A percentile compares a stretch with the other conserved stretches of the same genome.
phyloP scores from a whole-genome alignment of 2,113 vertebrate species.

The Neofelis nebulosa region DNA sequence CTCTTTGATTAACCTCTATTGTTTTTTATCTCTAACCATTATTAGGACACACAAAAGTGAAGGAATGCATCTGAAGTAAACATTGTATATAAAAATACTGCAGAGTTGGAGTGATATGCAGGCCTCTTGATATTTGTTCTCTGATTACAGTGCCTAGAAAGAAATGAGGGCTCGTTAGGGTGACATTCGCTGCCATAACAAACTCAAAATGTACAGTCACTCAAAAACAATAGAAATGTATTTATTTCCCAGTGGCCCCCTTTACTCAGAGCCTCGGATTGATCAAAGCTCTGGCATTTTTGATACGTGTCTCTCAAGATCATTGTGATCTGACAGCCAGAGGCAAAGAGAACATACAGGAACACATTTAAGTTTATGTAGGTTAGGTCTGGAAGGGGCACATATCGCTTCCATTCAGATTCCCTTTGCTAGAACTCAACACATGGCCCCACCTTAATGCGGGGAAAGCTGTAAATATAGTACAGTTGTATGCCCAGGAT shows the following conservation, averaged over 20 bases:
- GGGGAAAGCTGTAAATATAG: background rate
- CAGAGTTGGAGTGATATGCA: background rate
- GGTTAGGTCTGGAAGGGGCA: background rate
- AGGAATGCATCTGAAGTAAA: background rate
- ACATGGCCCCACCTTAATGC: background rate
- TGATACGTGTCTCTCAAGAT: background rate
- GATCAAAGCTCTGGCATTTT: background rate
- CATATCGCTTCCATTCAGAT: background rate
- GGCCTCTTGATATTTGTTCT: background rate
- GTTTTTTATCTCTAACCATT: background rate
- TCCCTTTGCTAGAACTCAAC: background rate
- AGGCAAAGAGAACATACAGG: background rate
- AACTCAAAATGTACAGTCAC: background rate
- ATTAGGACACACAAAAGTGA: background rate
- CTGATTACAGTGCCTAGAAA: background rate
- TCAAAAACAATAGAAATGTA: background rate
- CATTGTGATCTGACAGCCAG: background rate
- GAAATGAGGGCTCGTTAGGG: background rate
- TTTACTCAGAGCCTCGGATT: background rate
- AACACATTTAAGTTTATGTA: background rate
- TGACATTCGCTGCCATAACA: background rate
- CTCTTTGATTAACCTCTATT: background rate
- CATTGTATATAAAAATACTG: background rate
- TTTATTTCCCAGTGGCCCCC: background rate
- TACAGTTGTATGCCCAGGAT: background rate